Evolutionary conservation across 2,113 vertebrate genomes (phyloP), one percentile per base, ranked within the genome.

Genomic region (Passer domesticus): DNA sequence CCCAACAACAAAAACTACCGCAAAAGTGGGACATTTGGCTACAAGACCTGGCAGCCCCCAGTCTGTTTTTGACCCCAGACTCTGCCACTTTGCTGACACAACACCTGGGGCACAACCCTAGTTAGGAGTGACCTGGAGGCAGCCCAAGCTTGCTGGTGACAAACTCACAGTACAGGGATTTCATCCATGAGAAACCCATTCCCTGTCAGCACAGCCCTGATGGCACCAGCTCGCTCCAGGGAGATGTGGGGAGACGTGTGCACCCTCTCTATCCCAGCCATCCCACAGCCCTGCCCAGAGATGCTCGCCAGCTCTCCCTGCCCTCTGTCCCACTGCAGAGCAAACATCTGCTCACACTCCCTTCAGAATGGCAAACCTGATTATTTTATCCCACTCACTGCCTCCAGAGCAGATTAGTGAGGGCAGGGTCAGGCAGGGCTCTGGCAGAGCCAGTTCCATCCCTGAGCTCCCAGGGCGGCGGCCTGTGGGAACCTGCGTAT

Each of bases 181-280:
- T 90, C 30, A 33, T 13, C 31, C 21, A 11, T 6, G 37, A 22
- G 30, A 75, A 58, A 63, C 25, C 4, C 0, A 31, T 47, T 53
- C 41, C 35, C 35, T 15, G 1, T 23, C 46, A 70, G 83, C 44
- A 31, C 19, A 63, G 53, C 25, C 25, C 39, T 16, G 60, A 14
- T 1, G 1, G 15, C 43, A 49, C 9, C 41, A 10, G 50, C 60
- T 66, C 60, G 52, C 56, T 30, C 3, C 4, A 3, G 0, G 0
- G 31, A 35, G n/a, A 2, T 22, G 62, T 53, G 19, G 28, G 47
- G 14, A 35, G 11, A 44, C 0, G 0, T 22, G 21, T 25, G 62
- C 41, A 35, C 59, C 27, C 33, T 67, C 39, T 24, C 53, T 23
- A 3, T 18, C 50, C 25, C 31, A 76, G 18, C 25, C 35, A 30